phyloP scores from a whole-genome alignment of 2,113 vertebrate genomes.

The Serinus canaria region DNA sequence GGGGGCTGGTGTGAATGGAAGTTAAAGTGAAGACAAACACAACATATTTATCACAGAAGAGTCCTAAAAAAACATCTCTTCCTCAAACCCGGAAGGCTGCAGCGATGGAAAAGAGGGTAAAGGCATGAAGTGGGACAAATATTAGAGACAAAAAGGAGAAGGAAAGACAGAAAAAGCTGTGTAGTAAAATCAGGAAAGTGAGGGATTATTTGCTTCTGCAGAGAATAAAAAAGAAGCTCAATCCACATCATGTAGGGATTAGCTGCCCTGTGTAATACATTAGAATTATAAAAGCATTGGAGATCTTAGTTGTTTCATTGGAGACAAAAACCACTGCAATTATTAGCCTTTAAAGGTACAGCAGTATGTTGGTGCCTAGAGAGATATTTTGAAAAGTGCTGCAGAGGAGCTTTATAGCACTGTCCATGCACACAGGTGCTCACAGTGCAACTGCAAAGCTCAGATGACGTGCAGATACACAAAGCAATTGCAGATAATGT shows the following conservation, averaged over 20 bases:
- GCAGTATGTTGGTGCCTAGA: background rate
- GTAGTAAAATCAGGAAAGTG: background rate
- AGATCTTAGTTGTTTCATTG: background rate
- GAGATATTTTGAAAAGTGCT: background rate
- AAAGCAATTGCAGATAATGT: background rate
- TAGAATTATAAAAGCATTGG: background rate
- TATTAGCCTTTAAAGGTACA: background rate
- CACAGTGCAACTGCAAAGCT: background rate
- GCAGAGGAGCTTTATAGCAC: background rate
- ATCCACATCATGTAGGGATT: background rate
- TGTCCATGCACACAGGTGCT: background rate
- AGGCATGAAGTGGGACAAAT: background rate
- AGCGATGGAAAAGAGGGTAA: background rate
- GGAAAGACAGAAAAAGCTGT: background rate
- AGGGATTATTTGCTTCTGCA: background rate
- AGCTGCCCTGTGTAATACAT: background rate
- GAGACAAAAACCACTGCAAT: background rate
- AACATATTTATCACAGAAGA: background rate
- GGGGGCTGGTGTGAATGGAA: background rate
- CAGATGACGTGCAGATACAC: background rate
- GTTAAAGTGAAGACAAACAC: background rate
- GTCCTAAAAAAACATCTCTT: background rate
- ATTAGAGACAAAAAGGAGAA: background rate
- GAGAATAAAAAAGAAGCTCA: background rate
- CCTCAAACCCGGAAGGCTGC: background rate